These are phyloP conservation scores for Shargacucullia verbasci DNA, from an alignment of 2,888 invertebrate genomes.

Conservation along the genomic window DNA sequence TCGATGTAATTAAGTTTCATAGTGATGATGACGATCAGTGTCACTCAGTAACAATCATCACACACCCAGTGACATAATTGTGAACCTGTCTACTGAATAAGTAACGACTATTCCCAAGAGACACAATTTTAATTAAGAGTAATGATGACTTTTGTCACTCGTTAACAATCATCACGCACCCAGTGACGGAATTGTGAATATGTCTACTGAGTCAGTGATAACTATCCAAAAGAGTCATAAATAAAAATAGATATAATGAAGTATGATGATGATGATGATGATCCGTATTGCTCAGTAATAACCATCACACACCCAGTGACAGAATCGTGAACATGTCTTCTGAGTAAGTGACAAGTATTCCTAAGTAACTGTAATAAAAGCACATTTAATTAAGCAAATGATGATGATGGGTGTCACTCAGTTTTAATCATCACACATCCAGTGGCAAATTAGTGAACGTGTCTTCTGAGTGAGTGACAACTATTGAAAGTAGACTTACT, in stretches of 20 bases:
- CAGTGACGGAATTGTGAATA: conserved; percentile 58
- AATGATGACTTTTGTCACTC: too few species aligned
- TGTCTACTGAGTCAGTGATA: conserved; percentile 55
- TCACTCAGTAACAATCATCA: conserved; percentile 13
- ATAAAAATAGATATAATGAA: too few species aligned
- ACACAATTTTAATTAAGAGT: too few species aligned
- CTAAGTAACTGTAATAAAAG: too few species aligned
- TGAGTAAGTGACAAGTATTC: conserved; percentile 28
- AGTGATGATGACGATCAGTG: not conserved
- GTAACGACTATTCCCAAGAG: conserved; percentile 9
- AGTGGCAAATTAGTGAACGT: conserved; percentile 59
- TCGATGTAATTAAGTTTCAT: too few species aligned
- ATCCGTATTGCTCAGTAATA: conserved; percentile 14
- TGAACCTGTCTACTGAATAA: conserved; percentile 17
- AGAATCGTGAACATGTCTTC: conserved; percentile 25
- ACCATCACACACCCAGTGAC: conserved; percentile 22
- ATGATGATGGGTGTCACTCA: conserved; percentile 13
- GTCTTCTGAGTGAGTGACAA: conserved; percentile 41
- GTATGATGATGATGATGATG: too few species aligned
- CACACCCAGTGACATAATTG: conserved; percentile 21
- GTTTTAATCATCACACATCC: conserved; percentile 57
- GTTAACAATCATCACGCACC: conserved; percentile 15
- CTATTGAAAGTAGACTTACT: too few species aligned
- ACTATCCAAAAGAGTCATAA: too few species aligned
- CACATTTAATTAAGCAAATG: not conserved